Conservation (phyloP, 2,888 invertebrate species). For the Amphipoea oculea region DNA sequence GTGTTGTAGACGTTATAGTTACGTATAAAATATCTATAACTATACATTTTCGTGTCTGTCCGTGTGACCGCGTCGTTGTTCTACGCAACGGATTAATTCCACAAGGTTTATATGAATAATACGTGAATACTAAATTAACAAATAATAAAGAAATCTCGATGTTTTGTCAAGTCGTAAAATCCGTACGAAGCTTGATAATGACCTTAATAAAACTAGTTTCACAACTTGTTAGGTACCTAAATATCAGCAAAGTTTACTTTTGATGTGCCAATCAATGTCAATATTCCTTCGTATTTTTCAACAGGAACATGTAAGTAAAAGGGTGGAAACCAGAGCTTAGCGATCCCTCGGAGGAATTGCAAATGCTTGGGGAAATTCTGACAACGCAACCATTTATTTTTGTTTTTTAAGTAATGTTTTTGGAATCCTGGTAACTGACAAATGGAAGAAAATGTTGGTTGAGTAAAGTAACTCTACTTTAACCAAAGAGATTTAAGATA, state of each 20-base stretch:
- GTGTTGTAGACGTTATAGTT: background rate
- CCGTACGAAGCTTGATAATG: background rate
- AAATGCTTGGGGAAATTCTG: constrained; percentile 7
- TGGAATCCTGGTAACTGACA: background rate
- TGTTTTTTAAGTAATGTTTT: background rate
- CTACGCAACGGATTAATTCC: background rate
- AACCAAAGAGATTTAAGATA: background rate
- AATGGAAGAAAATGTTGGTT: background rate
- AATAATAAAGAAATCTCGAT: background rate
- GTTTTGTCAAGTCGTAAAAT: background rate
- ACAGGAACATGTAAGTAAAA: background rate
- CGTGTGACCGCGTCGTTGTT: background rate
- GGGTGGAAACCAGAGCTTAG: background rate
- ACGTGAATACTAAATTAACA: background rate
- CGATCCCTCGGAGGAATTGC: constrained; percentile 10
- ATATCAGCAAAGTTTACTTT: background rate
- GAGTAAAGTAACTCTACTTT: background rate
- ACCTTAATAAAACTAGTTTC: background rate
- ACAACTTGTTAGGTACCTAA: background rate
- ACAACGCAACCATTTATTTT: background rate
- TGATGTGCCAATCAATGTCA: constrained; percentile 6
- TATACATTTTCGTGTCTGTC: background rate
- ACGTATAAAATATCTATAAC: background rate
- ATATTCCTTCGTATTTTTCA: constrained; percentile 10
- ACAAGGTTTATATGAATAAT: background rate